Evolutionary conservation across 1,140 invertebrate species (phyloP), one percentile per base, ranked within the genome.

Genomic region (Meloidogyne hapla): DNA sequence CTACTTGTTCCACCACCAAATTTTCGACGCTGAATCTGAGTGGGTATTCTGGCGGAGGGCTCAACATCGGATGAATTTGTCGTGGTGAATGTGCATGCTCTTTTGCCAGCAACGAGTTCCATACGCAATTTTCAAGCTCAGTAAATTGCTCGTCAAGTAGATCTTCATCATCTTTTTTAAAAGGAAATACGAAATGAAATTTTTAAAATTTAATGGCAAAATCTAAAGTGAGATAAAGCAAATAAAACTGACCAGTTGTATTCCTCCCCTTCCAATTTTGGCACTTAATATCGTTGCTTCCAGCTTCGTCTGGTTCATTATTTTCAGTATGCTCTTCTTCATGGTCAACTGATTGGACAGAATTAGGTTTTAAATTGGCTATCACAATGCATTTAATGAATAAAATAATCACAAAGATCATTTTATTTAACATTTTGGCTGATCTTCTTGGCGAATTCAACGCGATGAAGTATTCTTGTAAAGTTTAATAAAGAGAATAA

Each of bases 11-110:
- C 18, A 86, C 74, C 12, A 75, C 33, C 15, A 81, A 75, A 6
- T 84, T 45, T 28, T 86, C 83, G 5, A 85, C 76, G 5, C 65
- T 75, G 38, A 85, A 76, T 33, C 76, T 84, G 21, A 85, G 70
- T 13, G 82, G 76, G 71, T 76, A 68, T 42, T 82, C 75, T 28
- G 25, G 75, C 13, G 84, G 84, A 12, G 83, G 73, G 15, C 74
- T 48, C 10, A 61, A n/a, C 42, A 82, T 68, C 0, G 83, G 66
- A 2, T 75, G 69, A 25, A 75, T 72, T 15, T 79, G 77, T 26
- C 66, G 70, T 45, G 73, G 25, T 18, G 71, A 23, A 25, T 77
- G 65, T 25, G 64, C 74, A 23, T 56, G 67, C 33, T 82, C 83
- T 26, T 66, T 62, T 42, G 85, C 67, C n/a, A 78, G 25, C 25